Conservation (phyloP, 1,140 invertebrate species). For the Geopemphigus sp. region DNA sequence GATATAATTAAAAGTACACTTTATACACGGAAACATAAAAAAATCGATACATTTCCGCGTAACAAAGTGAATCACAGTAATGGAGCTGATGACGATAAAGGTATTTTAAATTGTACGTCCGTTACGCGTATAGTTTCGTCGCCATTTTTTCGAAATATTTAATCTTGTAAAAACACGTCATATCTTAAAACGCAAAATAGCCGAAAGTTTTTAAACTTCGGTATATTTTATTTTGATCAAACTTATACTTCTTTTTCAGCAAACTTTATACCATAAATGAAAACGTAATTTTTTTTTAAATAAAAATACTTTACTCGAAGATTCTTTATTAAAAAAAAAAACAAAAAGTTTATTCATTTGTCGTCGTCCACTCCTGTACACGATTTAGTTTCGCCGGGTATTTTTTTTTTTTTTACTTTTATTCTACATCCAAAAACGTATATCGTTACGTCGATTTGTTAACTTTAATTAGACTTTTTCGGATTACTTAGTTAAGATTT, state of each 20-base stretch:
- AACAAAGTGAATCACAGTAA: no score
- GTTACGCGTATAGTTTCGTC: neutral
- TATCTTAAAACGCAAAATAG: neutral
- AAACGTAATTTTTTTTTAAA: slow-evolving; percentile 7
- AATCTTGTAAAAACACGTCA: neutral
- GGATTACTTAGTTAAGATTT: neutral
- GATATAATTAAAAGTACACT: neutral
- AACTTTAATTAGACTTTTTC: slow-evolving; percentile 12
- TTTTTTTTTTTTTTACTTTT: neutral
- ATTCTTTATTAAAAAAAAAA: neutral
- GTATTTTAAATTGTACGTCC: no score
- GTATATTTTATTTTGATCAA: slow-evolving; percentile 16
- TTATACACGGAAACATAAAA: no score
- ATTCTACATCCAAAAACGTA: neutral
- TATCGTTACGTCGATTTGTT: slow-evolving; percentile 16
- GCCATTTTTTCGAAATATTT: slow-evolving; percentile 5
- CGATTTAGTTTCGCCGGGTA: neutral
- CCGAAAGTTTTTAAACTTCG: neutral
- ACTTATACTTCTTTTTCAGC: neutral
- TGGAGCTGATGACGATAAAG: no score
- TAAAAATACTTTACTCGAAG: neutral
- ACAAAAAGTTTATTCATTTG: neutral
- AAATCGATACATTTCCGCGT: no score
- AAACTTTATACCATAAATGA: neutral
- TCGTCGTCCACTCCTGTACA: neutral